phyloP scores from a whole-genome alignment of 1,140 invertebrate genomes.

The Condylostylus longicornis region DNA sequence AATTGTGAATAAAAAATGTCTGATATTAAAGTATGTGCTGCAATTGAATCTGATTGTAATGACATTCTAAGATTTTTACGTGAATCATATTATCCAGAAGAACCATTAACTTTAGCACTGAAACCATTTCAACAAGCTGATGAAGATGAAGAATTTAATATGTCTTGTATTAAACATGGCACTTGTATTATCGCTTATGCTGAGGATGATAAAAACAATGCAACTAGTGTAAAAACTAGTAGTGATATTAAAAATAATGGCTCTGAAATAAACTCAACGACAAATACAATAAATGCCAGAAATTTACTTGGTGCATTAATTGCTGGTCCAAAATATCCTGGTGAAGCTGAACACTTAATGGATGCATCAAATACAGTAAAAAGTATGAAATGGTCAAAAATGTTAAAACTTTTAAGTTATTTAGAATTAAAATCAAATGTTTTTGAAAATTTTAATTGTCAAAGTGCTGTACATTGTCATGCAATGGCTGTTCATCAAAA shows the following conservation, averaged over 20 bases:
- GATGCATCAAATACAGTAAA: slow-evolving; percentile 2
- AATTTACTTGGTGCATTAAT: slow-evolving; percentile 7
- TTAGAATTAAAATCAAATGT: slow-evolving; percentile 9
- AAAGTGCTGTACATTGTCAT: slow-evolving; percentile 9
- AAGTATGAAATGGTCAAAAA: slow-evolving; percentile 7
- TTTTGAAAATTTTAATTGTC: slow-evolving; percentile 4
- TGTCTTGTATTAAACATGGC: no score
- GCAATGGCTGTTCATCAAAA: slow-evolving; percentile 5
- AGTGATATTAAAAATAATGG: no score
- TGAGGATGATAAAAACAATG: no score
- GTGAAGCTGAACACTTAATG: slow-evolving; percentile 8
- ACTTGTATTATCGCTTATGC: no score
- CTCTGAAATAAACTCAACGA: no score
- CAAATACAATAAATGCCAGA: neutral
- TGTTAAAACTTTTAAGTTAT: slow-evolving; percentile 6
- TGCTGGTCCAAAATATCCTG: slow-evolving; percentile 7
- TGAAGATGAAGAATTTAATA: no score
- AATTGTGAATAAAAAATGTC: no score
- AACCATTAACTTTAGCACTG: no score
- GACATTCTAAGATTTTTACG: slow-evolving; percentile 1
- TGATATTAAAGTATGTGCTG: no score
- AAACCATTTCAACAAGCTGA: no score
- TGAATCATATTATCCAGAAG: slow-evolving; percentile 2
- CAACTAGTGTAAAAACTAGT: no score
- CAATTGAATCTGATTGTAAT: no score